phyloP scores from a whole-genome alignment of 1,140 invertebrate genomes.

The Trialeurodes vaporariorum region DNA sequence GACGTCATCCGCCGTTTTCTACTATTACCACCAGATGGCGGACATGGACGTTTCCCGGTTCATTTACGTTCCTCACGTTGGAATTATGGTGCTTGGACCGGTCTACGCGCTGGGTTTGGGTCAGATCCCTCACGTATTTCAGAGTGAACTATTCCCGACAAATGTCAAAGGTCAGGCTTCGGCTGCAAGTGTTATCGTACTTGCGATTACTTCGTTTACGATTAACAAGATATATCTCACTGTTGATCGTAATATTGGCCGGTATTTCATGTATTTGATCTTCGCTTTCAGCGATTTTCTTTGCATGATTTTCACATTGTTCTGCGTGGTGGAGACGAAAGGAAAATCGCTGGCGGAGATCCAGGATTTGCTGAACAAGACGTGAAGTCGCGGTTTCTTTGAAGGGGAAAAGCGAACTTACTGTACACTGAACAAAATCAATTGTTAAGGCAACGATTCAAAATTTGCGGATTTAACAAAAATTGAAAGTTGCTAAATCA shows the following conservation, averaged over 20 bases:
- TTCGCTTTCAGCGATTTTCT: constrained; percentile 31
- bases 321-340: constrained; percentile 52
- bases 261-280: constrained; percentile 22
- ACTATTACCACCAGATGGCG: background rate
- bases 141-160: constrained; percentile 27
- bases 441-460: no score
- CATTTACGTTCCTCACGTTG: constrained; percentile 18
- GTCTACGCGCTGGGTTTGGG: constrained; percentile 26
- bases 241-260: constrained; percentile 11
- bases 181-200: constrained; percentile 21
- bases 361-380: no score
- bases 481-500: no score
- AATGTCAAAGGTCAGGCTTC: constrained; percentile 27
- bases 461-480: no score
- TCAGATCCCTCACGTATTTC: constrained; percentile 24
- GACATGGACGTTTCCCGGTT: constrained; percentile 4
- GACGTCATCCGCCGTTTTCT: constrained; percentile 8
- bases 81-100: constrained; percentile 16
- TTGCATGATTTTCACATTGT: constrained; percentile 42
- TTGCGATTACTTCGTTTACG: constrained; percentile 22
- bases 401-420: no score
- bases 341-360: constrained; percentile 66
- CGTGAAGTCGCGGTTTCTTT: no score
- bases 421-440: no score
- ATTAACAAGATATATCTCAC: constrained; percentile 23